Evolutionary conservation across 2,113 vertebrate species (phyloP).

Genomic region (Murina feae): DNA sequence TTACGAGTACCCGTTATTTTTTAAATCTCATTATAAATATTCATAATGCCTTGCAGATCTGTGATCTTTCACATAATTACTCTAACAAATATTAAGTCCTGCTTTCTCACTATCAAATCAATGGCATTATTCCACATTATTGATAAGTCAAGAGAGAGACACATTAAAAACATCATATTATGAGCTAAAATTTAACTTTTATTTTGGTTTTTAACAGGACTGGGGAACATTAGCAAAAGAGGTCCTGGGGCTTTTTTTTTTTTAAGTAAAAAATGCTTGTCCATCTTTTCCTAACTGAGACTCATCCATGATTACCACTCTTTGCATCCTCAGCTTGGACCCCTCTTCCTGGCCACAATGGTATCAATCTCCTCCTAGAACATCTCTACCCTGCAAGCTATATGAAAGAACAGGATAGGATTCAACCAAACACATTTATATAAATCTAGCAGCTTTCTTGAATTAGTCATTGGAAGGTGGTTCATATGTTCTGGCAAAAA

Average conservation of each 20-base stretch:
- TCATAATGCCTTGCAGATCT: background rate
- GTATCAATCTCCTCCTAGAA: background rate
- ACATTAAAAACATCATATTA: background rate
- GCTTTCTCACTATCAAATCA: background rate
- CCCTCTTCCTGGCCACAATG: background rate
- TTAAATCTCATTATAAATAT: slow-evolving; percentile 4
- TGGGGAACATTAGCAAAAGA: background rate
- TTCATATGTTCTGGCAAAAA: slow-evolving; percentile 33
- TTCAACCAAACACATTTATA: background rate
- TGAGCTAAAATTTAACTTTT: background rate
- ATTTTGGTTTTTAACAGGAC: background rate
- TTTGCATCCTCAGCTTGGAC: background rate
- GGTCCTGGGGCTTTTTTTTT: background rate
- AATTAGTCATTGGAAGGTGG: background rate
- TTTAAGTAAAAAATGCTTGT: background rate
- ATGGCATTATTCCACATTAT: background rate
- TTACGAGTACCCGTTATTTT: background rate
- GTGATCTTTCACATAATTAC: background rate
- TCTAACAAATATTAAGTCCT: background rate
- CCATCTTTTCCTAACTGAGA: background rate
- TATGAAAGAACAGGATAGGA: rapidly evolving
- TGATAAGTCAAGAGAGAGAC: background rate
- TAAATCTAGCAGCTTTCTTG: slow-evolving; percentile 1
- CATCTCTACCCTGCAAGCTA: background rate
- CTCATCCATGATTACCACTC: background rate